Percentiles rank a stretch among this genome's conserved stretches.
Conservation (phyloP, 2,797 vertebrate species). For the Eulemur mongoz region DNA sequence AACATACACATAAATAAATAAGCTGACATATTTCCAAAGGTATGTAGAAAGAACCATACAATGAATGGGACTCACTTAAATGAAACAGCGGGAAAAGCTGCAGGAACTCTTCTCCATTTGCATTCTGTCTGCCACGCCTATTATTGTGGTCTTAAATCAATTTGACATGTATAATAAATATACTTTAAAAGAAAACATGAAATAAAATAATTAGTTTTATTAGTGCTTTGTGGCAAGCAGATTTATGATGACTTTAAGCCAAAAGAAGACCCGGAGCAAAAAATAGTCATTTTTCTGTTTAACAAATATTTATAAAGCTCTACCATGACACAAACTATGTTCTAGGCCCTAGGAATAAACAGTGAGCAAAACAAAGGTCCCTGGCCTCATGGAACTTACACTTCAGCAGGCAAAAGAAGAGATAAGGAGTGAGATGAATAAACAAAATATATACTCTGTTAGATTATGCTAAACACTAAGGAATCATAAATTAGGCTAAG, state of each 20-base stretch:
- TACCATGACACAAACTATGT: neutral
- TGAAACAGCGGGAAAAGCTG: neutral
- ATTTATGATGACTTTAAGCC: neutral
- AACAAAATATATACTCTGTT: neutral
- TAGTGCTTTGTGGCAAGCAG: neutral
- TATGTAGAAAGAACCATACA: neutral
- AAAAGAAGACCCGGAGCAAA: neutral
- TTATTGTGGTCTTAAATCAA: neutral
- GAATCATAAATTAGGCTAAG: neutral
- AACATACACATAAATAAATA: neutral
- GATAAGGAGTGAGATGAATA: neutral
- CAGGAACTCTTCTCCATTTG: neutral
- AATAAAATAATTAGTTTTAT: conserved; percentile 13
- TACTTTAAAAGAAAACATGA: neutral
- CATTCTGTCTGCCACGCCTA: neutral
- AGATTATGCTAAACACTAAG: neutral
- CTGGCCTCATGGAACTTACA: neutral
- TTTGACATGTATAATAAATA: neutral
- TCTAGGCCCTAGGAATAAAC: neutral
- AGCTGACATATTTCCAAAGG: neutral
- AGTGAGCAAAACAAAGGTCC: neutral
- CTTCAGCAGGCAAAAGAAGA: neutral
- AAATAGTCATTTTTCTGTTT: neutral
- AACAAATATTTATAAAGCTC: neutral
- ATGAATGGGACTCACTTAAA: neutral